Base-by-base conservation (phyloP, 2,797 vertebrate genomes). In the Enteromius viviparus region DNA sequence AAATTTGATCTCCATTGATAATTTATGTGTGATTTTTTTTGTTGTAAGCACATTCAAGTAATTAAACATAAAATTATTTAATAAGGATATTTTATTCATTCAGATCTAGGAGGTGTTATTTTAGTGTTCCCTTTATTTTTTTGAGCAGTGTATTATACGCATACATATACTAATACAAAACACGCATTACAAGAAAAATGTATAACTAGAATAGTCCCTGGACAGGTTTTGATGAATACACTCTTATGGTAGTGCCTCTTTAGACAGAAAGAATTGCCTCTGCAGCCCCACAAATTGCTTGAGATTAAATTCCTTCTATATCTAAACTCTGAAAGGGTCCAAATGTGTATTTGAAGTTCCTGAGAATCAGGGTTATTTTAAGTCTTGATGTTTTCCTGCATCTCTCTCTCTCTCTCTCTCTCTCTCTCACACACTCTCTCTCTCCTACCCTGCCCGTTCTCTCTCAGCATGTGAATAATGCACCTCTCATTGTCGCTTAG, bases 401-500 rank as follows among this genome's bases (percentile, higher is more conserved):
- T 37, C 87, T 29, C 85, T 83, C 64, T 86, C 76, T 84, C 76
- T 68, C 79, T 87, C 88, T 87, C 80, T 85, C 85, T 83, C 64
- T 86, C 76, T 84, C 76, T 68, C 80, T 86, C 88, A 87, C 80
- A 32, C 34, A 4, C 34, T 85, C 89, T 89, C 82, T 60, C 81
- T 86, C 85, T 85, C 87, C 82, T 76, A 62, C 82, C 84, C 88
- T 86, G 83, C 64, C 85, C 65, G 49, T 62, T 83, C 80, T 86
- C 89, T 80, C 49, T 82, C 37, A 26, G 86, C 68, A 85, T 88
- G 86, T 89, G 90, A 92, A 87, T 85, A 85, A 82, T 79, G 60
- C 70, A 64, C 75, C 77, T 81, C 87, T 90, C 89, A 89, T 86
- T 85, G 65, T 90, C 83, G 88, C 89, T 92, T 82, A 84, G 90